phyloP scores from a whole-genome alignment of 2,888 invertebrate genomes.

The Diarsia mendica region DNA sequence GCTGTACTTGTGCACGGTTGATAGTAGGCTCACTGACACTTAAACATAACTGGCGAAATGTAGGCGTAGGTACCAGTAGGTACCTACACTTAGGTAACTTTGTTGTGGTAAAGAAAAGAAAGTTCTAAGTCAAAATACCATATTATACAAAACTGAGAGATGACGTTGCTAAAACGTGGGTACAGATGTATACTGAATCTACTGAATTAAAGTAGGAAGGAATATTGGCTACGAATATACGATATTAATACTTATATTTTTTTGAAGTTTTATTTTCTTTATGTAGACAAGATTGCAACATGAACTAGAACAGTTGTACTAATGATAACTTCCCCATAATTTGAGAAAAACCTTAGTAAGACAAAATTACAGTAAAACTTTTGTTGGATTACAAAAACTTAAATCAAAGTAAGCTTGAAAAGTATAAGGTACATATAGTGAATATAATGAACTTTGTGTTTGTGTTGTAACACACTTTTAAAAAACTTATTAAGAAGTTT shows the following conservation, averaged over 20 bases:
- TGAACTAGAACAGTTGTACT: not conserved
- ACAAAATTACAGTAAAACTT: not conserved
- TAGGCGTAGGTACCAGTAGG: not conserved
- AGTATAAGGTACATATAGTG: not conserved
- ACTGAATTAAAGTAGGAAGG: constrained; percentile 18
- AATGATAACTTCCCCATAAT: not conserved
- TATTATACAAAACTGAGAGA: constrained; percentile 6
- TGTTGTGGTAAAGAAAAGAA: not conserved
- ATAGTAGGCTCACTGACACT: not conserved
- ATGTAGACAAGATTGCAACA: not conserved
- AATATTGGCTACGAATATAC: constrained; percentile 54
- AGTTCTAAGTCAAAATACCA: not conserved
- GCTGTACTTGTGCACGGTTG: not conserved
- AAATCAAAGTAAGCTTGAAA: not conserved
- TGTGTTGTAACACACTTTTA: not conserved
- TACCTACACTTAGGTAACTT: too few species aligned
- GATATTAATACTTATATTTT: constrained; percentile 34
- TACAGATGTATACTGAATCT: constrained; percentile 43
- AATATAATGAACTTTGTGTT: not conserved
- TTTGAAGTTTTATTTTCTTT: constrained; percentile 51
- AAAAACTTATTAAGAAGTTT: not conserved
- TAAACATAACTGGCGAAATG: not conserved
- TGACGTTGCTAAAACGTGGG: not conserved
- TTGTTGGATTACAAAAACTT: not conserved
- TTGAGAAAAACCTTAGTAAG: not conserved